Evolutionary conservation across 2,888 invertebrate species (phyloP).

Genomic region (Trilocha varians): DNA sequence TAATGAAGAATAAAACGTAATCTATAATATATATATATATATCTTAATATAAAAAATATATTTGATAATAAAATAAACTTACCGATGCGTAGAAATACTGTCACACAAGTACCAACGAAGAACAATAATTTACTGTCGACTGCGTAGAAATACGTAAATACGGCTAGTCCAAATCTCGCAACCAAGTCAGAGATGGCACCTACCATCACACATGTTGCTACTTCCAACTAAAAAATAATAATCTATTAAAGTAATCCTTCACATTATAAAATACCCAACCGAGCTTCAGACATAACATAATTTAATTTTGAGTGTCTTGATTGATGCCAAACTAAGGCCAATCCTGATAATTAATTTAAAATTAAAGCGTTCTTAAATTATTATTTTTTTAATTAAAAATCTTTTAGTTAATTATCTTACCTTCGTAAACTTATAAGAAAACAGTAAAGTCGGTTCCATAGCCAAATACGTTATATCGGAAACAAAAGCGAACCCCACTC

Average conservation of each 20-base stretch:
- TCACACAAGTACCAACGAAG: constrained; percentile 76
- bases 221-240: constrained; percentile 60
- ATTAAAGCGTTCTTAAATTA: no score
- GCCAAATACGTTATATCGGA: constrained; percentile 77
- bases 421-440: constrained; percentile 69
- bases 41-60: neutral
- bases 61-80: constrained; percentile 24
- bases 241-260: neutral
- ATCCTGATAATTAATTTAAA: no score
- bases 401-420: constrained; percentile 19
- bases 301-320: no score
- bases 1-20: no score
- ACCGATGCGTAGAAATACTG: constrained; percentile 80
- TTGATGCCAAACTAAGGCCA: no score
- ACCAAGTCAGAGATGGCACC: constrained; percentile 79
- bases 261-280: neutral
- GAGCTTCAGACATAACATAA: no score
- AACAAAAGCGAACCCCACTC: constrained; percentile 75
- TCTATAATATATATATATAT: no score
- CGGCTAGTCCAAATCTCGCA: constrained; percentile 76
- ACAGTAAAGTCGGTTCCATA: constrained; percentile 76
- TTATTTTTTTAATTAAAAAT: no score
- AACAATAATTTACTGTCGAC: constrained; percentile 78
- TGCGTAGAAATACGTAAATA: constrained; percentile 74
- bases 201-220: constrained; percentile 79